Evolutionary conservation across 1,140 invertebrate species (phyloP).

Genomic region (Eupeodes corollae): DNA sequence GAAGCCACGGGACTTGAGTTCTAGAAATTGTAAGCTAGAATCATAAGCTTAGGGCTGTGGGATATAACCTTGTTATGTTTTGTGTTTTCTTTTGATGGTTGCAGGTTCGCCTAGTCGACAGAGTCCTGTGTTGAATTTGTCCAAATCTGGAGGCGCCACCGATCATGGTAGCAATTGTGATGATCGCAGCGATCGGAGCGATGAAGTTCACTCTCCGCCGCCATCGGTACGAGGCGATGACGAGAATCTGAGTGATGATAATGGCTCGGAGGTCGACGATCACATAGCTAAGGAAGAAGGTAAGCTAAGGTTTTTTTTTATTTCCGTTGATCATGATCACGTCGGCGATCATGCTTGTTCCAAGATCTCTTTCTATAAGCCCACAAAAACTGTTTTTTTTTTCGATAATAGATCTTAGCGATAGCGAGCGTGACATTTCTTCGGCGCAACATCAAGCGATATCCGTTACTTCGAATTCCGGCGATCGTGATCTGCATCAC

Average conservation of each 20-base stretch:
- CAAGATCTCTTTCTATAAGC: conserved; percentile 2
- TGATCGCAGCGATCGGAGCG: conserved; percentile 44
- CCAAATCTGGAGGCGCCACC: conserved; percentile 58
- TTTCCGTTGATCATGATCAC: background rate
- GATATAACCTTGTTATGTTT: conserved; percentile 7
- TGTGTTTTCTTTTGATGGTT: conserved; percentile 12
- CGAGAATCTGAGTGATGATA: conserved; percentile 76
- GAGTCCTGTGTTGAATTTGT: conserved; percentile 81
- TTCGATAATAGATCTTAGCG: conserved; percentile 39
- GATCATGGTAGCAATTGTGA: conserved; percentile 43
- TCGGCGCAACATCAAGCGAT: conserved; percentile 13
- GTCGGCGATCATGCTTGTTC: background rate
- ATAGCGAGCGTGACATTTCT: conserved; percentile 36
- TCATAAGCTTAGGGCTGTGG: background rate
- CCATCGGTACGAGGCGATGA: conserved; percentile 45
- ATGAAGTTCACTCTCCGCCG: conserved; percentile 41
- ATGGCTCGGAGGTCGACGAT: conserved; percentile 43
- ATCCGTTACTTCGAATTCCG: background rate
- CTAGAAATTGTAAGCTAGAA: conserved; percentile 63
- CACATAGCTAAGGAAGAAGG: conserved; percentile 73
- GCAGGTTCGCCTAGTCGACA: conserved; percentile 74
- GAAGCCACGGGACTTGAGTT: conserved; percentile 70
- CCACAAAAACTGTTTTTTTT: too few species aligned
- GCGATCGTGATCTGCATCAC: conserved; percentile 16
- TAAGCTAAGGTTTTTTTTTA: conserved; percentile 27